Evolutionary conservation across 2,888 invertebrate genomes (phyloP).

Genomic region (Drosophila conformis): DNA sequence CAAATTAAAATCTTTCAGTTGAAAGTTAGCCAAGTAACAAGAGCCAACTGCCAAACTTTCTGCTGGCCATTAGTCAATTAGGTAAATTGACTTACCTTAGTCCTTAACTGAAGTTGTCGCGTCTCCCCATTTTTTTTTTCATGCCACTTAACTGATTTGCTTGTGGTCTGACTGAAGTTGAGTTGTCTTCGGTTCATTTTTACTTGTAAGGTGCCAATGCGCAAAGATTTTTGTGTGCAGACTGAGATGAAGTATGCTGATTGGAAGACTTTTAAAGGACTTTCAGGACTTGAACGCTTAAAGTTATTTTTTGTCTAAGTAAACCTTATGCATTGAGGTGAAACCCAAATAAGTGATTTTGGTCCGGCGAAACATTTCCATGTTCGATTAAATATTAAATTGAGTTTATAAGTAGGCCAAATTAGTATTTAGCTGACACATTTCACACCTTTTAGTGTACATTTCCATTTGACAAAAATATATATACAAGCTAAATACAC

Average conservation of each 20-base stretch:
- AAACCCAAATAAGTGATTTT: neutral
- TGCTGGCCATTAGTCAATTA: slow-evolving; percentile 74
- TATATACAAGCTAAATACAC: slow-evolving; percentile 24
- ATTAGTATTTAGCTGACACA: slow-evolving; percentile 16
- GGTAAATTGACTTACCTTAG: slow-evolving; percentile 69
- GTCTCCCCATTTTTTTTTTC: slow-evolving; percentile 14
- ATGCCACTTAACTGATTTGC: slow-evolving; percentile 75
- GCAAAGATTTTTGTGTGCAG: slow-evolving; percentile 30
- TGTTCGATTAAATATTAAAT: neutral
- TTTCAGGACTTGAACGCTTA: slow-evolving; percentile 3
- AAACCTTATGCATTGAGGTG: slow-evolving; percentile 3
- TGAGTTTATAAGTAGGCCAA: slow-evolving; percentile 27
- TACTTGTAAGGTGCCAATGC: slow-evolving; percentile 63
- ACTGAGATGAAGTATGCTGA: slow-evolving; percentile 37
- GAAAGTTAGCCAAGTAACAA: slow-evolving; percentile 27
- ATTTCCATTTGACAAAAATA: slow-evolving; percentile 26
- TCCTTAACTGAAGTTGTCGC: slow-evolving; percentile 40
- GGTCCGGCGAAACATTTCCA: neutral
- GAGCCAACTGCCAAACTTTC: slow-evolving; percentile 62
- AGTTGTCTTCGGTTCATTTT: slow-evolving; percentile 48
- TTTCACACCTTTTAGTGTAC: slow-evolving; percentile 29
- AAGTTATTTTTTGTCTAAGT: slow-evolving; percentile 40
- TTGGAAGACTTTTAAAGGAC: slow-evolving; percentile 39
- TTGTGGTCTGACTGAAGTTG: slow-evolving; percentile 58
- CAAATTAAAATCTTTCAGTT: slow-evolving; percentile 46